Evolutionary conservation across 2,797 vertebrate genomes (phyloP).

Genomic region (Acanthopagrus latus): DNA sequence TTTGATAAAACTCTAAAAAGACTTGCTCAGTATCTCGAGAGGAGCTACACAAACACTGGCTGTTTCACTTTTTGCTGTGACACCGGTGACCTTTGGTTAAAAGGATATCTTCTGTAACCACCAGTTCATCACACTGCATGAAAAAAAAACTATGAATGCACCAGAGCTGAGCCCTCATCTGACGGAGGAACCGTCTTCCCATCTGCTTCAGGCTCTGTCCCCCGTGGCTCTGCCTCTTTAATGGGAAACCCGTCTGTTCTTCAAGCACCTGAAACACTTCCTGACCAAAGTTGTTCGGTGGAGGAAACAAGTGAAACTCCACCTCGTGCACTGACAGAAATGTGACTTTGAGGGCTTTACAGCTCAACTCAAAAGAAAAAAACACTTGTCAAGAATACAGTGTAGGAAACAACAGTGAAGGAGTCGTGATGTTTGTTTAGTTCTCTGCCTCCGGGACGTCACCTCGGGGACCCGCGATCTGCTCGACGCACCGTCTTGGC

Average conservation of each 20-base stretch:
- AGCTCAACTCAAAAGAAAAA: neutral
- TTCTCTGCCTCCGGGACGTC: conserved; percentile 38
- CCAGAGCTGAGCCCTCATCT: conserved; percentile 13
- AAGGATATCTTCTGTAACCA: neutral
- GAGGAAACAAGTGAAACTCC: conserved; percentile 50
- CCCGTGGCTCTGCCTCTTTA: conserved; percentile 32
- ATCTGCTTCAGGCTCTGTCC: conserved; percentile 50
- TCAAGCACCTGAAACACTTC: conserved; percentile 55
- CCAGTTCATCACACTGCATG: conserved; percentile 7
- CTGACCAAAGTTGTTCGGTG: conserved; percentile 47
- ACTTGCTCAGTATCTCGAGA: neutral
- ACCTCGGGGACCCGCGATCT: conserved; percentile 24
- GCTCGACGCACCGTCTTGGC: conserved; percentile 39
- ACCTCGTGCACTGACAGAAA: conserved; percentile 19
- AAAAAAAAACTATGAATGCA: neutral
- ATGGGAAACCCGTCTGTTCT: conserved; percentile 72
- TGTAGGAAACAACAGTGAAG: neutral
- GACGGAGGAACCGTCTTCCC: conserved; percentile 55
- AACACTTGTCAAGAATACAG: neutral
- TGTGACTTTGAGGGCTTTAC: neutral
- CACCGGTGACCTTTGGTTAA: conserved; percentile 5
- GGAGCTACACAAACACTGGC: neutral
- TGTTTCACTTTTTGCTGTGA: neutral
- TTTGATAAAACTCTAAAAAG: neutral
- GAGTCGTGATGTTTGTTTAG: conserved; percentile 38